Conservation (phyloP, 2,888 invertebrate species). For the Penaeus monodon region DNA sequence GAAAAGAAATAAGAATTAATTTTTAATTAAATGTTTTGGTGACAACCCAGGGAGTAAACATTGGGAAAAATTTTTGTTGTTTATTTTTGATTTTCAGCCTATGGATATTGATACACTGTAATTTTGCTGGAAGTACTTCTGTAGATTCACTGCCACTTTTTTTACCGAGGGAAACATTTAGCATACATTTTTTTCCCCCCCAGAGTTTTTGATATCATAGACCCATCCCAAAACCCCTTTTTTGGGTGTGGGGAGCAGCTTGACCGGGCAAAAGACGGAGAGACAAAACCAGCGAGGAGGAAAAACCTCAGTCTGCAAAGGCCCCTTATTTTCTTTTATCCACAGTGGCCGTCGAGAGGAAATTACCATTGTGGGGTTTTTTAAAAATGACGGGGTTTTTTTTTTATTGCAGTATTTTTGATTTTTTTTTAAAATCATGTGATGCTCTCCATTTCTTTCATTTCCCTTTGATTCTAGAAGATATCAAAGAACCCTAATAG, state of each 20-base stretch:
- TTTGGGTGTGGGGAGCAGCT: conserved; percentile 10
- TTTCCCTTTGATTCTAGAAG: too few relatives aligned
- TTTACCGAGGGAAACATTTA: not conserved
- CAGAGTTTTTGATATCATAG: conserved; percentile 56
- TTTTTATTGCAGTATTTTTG: not conserved
- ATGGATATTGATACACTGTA: too few relatives aligned
- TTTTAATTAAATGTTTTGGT: not conserved
- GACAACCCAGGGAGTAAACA: too few relatives aligned
- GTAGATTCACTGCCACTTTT: too few relatives aligned
- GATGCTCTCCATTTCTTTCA: not conserved
- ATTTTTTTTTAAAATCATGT: not conserved
- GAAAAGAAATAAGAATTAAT: conserved; percentile 66
- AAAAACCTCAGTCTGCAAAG: conserved; percentile 40
- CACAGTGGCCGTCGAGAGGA: conserved; percentile 53
- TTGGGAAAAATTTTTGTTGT: not conserved
- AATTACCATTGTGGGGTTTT: too few relatives aligned
- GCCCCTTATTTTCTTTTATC: conserved; percentile 42
- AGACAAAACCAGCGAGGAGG: conserved; percentile 4
- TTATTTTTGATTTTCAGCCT: too few relatives aligned
- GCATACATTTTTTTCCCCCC: not conserved
- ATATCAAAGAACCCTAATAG: too few relatives aligned
- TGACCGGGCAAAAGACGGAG: not conserved
- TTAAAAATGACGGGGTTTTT: too few relatives aligned
- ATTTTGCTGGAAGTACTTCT: too few relatives aligned
- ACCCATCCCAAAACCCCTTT: conserved; percentile 51